phyloP scores from a whole-genome alignment of 2,888 invertebrate species.

The Epinotia demarniana region DNA sequence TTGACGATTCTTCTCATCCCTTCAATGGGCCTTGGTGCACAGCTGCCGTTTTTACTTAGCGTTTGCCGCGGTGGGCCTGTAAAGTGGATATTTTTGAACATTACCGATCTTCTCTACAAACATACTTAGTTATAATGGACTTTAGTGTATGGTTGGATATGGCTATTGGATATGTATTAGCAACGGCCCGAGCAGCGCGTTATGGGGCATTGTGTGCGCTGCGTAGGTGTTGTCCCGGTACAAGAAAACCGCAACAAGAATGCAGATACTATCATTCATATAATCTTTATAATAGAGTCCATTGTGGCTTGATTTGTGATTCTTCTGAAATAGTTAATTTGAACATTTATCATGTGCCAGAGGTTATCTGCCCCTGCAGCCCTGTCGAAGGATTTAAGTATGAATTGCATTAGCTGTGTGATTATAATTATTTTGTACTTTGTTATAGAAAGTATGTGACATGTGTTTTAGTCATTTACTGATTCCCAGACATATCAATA shows the following conservation, averaged over 20 bases:
- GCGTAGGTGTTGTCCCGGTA: conserved; percentile 21
- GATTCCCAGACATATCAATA: neutral
- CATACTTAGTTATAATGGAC: neutral
- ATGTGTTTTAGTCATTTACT: neutral
- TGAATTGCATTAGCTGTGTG: neutral
- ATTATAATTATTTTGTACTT: neutral
- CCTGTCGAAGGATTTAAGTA: neutral
- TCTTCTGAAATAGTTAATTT: neutral
- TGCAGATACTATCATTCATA: neutral
- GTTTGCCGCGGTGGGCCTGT: too few relatives aligned
- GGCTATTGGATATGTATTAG: neutral
- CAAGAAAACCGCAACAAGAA: neutral
- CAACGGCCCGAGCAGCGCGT: neutral
- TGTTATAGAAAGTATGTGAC: neutral
- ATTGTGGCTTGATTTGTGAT: neutral
- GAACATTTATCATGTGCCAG: conserved; percentile 15
- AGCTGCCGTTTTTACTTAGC: too few relatives aligned
- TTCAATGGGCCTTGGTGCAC: too few relatives aligned
- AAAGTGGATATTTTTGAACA: too few relatives aligned
- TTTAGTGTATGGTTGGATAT: neutral
- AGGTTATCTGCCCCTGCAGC: conserved; percentile 9
- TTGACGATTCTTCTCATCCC: too few relatives aligned
- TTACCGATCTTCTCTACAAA: too few relatives aligned
- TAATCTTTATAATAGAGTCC: neutral
- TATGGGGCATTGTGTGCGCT: conserved; percentile 25